phyloP scores from a whole-genome alignment of 2,113 vertebrate genomes.

The Hypomesus transpacificus region DNA sequence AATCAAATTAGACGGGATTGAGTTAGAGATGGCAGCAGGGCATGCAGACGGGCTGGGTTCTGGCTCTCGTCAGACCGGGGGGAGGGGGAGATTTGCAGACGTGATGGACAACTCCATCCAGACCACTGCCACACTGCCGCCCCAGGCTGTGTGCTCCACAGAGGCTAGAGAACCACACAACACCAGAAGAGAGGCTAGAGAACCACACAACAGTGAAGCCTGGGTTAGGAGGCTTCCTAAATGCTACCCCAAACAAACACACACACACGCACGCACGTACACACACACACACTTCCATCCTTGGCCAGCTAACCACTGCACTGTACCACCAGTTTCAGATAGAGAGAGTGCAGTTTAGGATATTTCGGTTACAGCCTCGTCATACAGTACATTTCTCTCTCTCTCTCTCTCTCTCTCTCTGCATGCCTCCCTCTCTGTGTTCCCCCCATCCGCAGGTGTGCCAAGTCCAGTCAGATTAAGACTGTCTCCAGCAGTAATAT shows the following conservation, averaged over 20 bases:
- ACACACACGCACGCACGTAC: constrained; percentile 2
- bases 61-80: neutral
- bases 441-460: constrained; percentile 77
- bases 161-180: too few species aligned
- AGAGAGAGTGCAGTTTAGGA: neutral
- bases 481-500: constrained; percentile 97
- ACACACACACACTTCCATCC: constrained; percentile 5
- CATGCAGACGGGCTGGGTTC: constrained; percentile 14
- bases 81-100: too few species aligned
- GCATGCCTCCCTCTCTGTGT: neutral
- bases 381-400: neutral
- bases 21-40: constrained; percentile 43
- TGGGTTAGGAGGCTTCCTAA: too few species aligned
- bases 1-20: constrained; percentile 58
- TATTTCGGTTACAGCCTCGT: constrained; percentile 19
- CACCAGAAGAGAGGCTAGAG: too few species aligned
- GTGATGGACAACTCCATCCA: too few species aligned
- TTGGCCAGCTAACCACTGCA: constrained; percentile 5
- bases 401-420: constrained; percentile 6
- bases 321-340: neutral
- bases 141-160: too few species aligned
- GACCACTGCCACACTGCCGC: too few species aligned
- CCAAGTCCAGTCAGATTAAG: constrained; percentile 98
- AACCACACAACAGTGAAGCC: too few species aligned
- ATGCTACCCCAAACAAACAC: neutral